Base-by-base conservation (phyloP, 1,140 invertebrate genomes). In the Plutomurus gul region DNA sequence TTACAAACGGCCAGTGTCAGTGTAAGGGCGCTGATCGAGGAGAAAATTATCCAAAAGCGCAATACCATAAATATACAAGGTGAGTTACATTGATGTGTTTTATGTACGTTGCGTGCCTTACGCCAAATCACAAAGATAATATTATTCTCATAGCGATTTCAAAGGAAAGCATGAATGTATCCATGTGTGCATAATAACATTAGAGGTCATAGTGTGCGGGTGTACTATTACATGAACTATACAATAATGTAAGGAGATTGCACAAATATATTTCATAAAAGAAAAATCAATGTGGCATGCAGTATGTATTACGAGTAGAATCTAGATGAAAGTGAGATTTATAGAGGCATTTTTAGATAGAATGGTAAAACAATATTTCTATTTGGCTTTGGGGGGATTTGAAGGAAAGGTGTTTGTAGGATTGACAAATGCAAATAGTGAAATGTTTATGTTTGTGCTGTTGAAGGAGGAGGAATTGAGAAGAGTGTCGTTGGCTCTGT, bases 21-120 rank as follows among this genome's bases (percentile, higher is more conserved):
- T 78, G 93, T 96, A 3, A 88, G 94, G 60, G 94, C 94, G 13
- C 89, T 96, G 2, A 96, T 96, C 80, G 94, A 95, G 87, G 94
- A 96, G 85, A 96, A 96, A 86, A 96, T 96, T 75, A 96, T 95
- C 81, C 95, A 93, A 84, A 94, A 94, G 83, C 88, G 93, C 76
- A 91, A 88, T 16, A 90, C 89, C 16, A 74, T 65, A 30, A 70
- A 77, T 65, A 27, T 56, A 70, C 56, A 82, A 77, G 78, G 74
- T 82, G 75, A 79, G 65, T 56, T 49, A 3, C 30, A 43, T 77
- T 37, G 8, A 36, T 7, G 7, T 6, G 49, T 18, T 10, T 56
- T 20, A 16, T 18, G 25, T 18, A 56, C n/a, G 2, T 43, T 13
- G 49, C 3, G 18, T 2, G 3, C 22, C 11, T 20, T 18, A 6